Conservation (phyloP, 2,113 vertebrate genomes). For the Acanthochromis polyacanthus region DNA sequence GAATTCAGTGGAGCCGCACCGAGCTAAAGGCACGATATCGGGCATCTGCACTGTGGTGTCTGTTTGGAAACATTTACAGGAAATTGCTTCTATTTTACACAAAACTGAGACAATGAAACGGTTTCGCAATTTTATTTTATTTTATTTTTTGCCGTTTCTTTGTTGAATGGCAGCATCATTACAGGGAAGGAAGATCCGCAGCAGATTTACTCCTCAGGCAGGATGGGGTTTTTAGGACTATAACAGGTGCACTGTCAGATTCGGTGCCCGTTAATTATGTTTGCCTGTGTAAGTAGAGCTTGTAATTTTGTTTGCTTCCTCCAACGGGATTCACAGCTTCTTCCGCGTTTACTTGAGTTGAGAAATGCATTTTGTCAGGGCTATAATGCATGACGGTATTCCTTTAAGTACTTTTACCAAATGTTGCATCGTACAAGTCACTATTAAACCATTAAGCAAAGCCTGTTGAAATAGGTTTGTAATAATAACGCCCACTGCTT, state of each 20-base stretch:
- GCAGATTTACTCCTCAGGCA: slow-evolving; percentile 69
- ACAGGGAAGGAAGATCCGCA: slow-evolving; percentile 24
- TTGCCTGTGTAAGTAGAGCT: slow-evolving; percentile 59
- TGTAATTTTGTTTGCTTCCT: slow-evolving; percentile 70
- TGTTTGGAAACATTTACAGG: slow-evolving; percentile 10
- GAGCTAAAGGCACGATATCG: slow-evolving; percentile 22
- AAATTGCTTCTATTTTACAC: slow-evolving; percentile 22
- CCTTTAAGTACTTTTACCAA: slow-evolving; percentile 5
- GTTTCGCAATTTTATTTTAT: slow-evolving; percentile 43
- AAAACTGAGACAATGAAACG: slow-evolving; percentile 19
- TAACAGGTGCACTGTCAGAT: slow-evolving; percentile 74
- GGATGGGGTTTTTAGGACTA: slow-evolving; percentile 52
- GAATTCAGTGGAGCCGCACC: slow-evolving; percentile 35
- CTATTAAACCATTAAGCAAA: slow-evolving; percentile 6
- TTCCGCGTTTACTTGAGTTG: slow-evolving; percentile 32
- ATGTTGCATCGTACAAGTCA: slow-evolving; percentile 13
- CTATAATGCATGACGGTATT: slow-evolving; percentile 12
- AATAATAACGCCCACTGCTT: not conserved
- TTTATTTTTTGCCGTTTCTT: no score
- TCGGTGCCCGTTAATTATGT: slow-evolving; percentile 64
- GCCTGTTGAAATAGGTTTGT: slow-evolving; percentile 4
- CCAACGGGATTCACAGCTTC: slow-evolving; percentile 21
- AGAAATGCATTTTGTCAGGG: slow-evolving; percentile 24
- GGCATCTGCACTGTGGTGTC: not conserved
- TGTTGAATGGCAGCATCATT: slow-evolving; percentile 32